phyloP scores from a whole-genome alignment of 2,797 vertebrate species.

The Alfaro cultratus region DNA sequence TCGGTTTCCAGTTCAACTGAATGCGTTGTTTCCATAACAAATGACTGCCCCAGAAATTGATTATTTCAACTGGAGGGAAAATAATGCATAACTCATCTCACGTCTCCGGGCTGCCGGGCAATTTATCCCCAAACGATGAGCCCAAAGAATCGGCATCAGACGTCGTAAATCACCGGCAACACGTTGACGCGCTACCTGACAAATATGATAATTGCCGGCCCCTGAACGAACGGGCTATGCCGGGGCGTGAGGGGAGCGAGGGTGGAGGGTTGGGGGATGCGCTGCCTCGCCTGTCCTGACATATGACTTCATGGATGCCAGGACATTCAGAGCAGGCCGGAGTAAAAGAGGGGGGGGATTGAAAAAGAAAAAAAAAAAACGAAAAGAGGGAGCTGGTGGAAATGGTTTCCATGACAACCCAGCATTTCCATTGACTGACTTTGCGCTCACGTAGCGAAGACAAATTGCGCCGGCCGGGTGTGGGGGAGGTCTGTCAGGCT shows the following conservation, averaged over 20 bases:
- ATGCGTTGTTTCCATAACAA: slow-evolving; percentile 76
- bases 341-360: slow-evolving; percentile 13
- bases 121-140: slow-evolving; percentile 78
- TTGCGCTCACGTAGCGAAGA: slow-evolving; percentile 84
- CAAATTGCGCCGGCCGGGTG: slow-evolving; percentile 80
- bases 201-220: slow-evolving; percentile 78
- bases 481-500: slow-evolving; percentile 79
- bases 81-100: slow-evolving; percentile 79
- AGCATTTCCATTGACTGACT: slow-evolving; percentile 85
- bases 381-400: slow-evolving; percentile 68
- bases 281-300: slow-evolving; percentile 74
- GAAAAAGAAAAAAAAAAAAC: slow-evolving; percentile 53
- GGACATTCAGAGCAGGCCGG: slow-evolving; percentile 75
- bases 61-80: slow-evolving; percentile 76
- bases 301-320: slow-evolving; percentile 80
- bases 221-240: slow-evolving; percentile 68
- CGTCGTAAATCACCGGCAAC: slow-evolving; percentile 76
- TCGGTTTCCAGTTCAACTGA: slow-evolving; percentile 58
- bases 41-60: slow-evolving; percentile 70
- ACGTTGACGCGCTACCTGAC: slow-evolving; percentile 74
- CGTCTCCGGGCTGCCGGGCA: slow-evolving; percentile 54
- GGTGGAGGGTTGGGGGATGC: slow-evolving; percentile 50
- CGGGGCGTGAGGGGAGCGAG: slow-evolving; percentile 62
- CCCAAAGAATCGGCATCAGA: slow-evolving; percentile 62
- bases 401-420: slow-evolving; percentile 84